phyloP scores from a whole-genome alignment of 2,797 vertebrate species.

The Propithecus deckenii region DNA sequence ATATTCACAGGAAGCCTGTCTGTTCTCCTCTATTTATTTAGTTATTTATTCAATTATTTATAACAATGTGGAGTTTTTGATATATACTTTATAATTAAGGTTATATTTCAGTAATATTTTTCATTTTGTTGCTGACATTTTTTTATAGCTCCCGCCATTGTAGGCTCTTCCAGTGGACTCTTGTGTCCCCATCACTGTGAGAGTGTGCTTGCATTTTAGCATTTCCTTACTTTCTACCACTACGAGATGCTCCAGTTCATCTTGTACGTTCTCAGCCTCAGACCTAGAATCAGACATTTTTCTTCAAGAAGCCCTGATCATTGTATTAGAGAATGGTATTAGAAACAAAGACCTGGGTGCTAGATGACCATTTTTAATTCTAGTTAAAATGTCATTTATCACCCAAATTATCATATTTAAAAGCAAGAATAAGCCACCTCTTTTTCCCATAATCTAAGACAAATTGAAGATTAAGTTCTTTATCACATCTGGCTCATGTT shows the following conservation, averaged over 20 bases:
- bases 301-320: neutral
- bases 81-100: neutral
- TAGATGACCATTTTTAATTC: neutral
- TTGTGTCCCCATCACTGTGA: neutral
- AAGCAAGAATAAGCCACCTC: neutral
- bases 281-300: neutral
- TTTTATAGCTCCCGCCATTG: neutral
- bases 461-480: neutral
- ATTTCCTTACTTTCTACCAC: neutral
- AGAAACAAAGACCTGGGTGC: neutral
- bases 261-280: neutral
- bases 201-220: neutral
- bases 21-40: neutral
- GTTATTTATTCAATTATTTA: neutral
- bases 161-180: neutral
- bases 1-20: neutral
- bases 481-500: neutral
- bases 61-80: neutral
- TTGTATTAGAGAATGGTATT: neutral
- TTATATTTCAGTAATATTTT: neutral
- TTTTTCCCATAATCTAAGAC: neutral
- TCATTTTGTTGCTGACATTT: neutral
- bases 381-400: neutral
- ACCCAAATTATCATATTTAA: neutral
- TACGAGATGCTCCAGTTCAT: neutral